Conservation (phyloP, 2,888 invertebrate genomes). For the Mythimna loreyi region DNA sequence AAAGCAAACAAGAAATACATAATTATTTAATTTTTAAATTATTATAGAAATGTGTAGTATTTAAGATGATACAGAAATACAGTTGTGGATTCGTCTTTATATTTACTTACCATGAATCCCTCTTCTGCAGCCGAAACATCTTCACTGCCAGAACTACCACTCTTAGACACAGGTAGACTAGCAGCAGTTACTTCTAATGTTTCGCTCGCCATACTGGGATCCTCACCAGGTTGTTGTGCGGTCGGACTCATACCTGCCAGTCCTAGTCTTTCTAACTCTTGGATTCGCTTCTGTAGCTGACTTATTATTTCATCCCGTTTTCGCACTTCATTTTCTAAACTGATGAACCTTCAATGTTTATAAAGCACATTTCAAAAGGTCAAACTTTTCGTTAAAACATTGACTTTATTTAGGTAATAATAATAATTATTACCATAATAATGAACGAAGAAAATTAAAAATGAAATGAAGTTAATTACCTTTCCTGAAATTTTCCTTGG, state of each 20-base stretch:
- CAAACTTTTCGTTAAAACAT: neutral
- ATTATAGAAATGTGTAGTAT: no score
- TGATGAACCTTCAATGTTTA: constrained; percentile 90
- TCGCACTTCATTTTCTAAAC: constrained; percentile 95
- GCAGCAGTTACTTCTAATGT: constrained; percentile 52
- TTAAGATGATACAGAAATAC: no score
- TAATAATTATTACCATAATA: no score
- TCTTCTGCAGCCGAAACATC: constrained; percentile 85
- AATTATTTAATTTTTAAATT: no score
- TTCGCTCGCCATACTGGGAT: constrained; percentile 41
- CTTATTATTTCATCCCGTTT: constrained; percentile 95
- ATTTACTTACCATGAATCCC: constrained; percentile 86
- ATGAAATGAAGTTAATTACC: constrained; percentile 69
- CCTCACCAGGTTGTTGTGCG: constrained; percentile 58
- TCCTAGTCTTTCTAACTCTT: constrained; percentile 91
- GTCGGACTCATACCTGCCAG: constrained; percentile 67
- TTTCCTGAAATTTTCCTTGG: constrained; percentile 93
- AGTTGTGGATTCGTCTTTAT: no score
- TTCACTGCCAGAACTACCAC: constrained; percentile 87
- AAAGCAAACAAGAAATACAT: no score
- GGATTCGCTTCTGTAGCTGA: constrained; percentile 94
- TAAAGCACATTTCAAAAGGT: neutral
- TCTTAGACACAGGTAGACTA: constrained; percentile 72
- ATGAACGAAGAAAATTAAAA: neutral
- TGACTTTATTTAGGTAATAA: neutral